These are phyloP conservation scores for Selenia dentaria DNA, from an alignment of 2,888 invertebrate genomes.

Conservation along the genomic window DNA sequence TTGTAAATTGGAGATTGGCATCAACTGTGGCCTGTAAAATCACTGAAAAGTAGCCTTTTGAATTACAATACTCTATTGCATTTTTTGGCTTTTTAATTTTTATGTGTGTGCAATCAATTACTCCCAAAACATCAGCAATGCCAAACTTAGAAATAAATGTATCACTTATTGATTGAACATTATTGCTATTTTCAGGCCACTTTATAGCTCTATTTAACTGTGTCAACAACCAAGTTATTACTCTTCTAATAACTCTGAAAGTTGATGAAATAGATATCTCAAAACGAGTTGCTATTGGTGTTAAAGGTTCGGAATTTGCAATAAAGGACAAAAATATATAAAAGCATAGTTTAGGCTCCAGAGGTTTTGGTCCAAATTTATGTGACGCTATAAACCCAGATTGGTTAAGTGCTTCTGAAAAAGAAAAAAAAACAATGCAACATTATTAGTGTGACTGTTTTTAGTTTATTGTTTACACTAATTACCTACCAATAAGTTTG, in stretches of 20 bases:
- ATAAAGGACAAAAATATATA: constrained; percentile 65
- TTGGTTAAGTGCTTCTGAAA: constrained; percentile 64
- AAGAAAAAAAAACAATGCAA: constrained; percentile 11
- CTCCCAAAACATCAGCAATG: constrained; percentile 57
- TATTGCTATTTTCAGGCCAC: constrained; percentile 57
- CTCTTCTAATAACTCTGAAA: constrained; percentile 62
- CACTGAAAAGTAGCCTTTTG: constrained; percentile 62
- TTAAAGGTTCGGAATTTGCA: constrained; percentile 58
- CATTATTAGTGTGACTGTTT: too few relatives aligned
- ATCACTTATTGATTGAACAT: constrained; percentile 50
- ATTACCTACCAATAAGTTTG: constrained; percentile 52
- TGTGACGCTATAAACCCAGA: constrained; percentile 65
- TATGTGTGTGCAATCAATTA: constrained; percentile 61
- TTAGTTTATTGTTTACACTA: neutral
- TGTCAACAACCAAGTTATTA: constrained; percentile 62
- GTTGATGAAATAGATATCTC: constrained; percentile 68
- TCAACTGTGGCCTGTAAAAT: constrained; percentile 62
- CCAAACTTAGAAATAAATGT: constrained; percentile 55
- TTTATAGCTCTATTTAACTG: constrained; percentile 60
- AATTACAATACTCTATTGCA: constrained; percentile 58
- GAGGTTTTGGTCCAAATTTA: constrained; percentile 63
- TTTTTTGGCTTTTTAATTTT: constrained; percentile 66
- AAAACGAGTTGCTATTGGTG: constrained; percentile 63
- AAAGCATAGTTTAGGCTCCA: constrained; percentile 63
- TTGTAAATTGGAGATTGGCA: constrained; percentile 58